Evolutionary conservation across 2,113 vertebrate species (phyloP), one percentile per base, ranked within the genome.

Genomic region (Leucoraja erinaceus): DNA sequence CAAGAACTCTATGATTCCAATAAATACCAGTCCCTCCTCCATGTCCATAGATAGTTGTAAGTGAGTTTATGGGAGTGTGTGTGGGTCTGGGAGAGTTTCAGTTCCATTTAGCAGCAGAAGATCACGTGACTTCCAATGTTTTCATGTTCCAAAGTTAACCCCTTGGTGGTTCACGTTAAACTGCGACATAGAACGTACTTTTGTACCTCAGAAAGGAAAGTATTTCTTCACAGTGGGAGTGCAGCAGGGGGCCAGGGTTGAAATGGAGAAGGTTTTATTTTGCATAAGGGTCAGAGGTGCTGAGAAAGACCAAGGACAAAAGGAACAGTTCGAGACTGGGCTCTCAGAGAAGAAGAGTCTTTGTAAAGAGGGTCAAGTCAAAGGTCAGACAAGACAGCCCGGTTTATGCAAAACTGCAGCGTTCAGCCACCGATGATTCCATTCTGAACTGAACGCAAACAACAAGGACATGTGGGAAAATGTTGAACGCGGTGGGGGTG

Each of bases 391-490:
- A 38, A 70, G 66, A 54, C 68, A 38, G 38, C 22, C 38, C 66
- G 38, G 68, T 91, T 47, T 72, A 91, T 72, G 90, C 66, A 91
- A 88, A 88, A n/a, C 83, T 66, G 59, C 63, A 88, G 59, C 83
- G 63, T 91, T 74, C 68, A 91, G 90, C 38, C 38, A 47, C 33
- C 3, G 38, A 54, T 9, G 31, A 28, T 72, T 72, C 90, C 68
- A 91, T 91, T 91, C 68, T 91, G 47, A 68, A 25, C 66, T 91
- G 66, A 72, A 14, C 66, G 47, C 20, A 28, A 91, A 68, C 38
- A 72, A 70, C 20, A 91, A 90, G 88, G 66, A 28, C 90, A 91
- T 91, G 90, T 91, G 90, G 90, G 90, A 91, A 91, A 91, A 91
- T 91, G 66, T 68, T 72, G 3, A 47, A 25, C 47, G 33, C 38